These are phyloP conservation scores for Tiphia femorata DNA, from an alignment of 2,888 invertebrate species.

Conservation along the genomic window DNA sequence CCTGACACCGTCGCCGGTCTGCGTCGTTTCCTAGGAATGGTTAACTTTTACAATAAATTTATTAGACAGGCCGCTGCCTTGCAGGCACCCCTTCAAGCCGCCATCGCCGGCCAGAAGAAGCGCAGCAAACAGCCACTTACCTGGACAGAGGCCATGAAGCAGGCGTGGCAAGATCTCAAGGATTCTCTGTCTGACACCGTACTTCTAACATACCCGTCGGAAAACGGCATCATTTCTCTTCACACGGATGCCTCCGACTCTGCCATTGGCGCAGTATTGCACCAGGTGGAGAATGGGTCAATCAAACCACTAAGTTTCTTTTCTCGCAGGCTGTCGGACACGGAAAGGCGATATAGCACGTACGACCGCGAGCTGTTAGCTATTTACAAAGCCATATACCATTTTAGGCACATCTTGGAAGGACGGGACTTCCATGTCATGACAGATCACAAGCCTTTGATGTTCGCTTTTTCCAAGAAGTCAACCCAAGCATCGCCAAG, in stretches of 20 bases:
- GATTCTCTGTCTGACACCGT: slow-evolving; percentile 8
- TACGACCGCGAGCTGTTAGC: slow-evolving; percentile 33
- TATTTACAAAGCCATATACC: slow-evolving; percentile 2
- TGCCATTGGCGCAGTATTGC: slow-evolving; percentile 21
- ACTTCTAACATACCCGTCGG: slow-evolving; percentile 7
- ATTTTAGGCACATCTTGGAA: slow-evolving; percentile 4
- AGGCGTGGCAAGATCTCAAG: slow-evolving; percentile 26
- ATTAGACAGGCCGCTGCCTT: slow-evolving; percentile 4
- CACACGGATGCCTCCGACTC: slow-evolving; percentile 31
- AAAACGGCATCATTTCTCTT: slow-evolving; percentile 16
- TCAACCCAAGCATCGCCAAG: slow-evolving; percentile 29
- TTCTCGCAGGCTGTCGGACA: slow-evolving; percentile 17
- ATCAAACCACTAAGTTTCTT: slow-evolving; percentile 25
- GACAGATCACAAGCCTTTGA: slow-evolving; percentile 21
- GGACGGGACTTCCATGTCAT: slow-evolving; percentile 1
- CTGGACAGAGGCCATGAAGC: slow-evolving; percentile 17
- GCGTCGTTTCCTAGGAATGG: slow-evolving; percentile 38
- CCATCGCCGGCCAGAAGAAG: slow-evolving; percentile 7
- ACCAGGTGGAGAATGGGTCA: slow-evolving; percentile 8
- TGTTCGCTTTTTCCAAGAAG: slow-evolving; percentile 18
- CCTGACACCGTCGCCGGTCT: slow-evolving; percentile 16
- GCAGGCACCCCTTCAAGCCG: not conserved
- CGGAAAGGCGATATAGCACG: slow-evolving; percentile 35
- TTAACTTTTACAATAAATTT: slow-evolving; percentile 21
- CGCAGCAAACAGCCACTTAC: slow-evolving; percentile 22